Evolutionary conservation across 2,797 vertebrate genomes (phyloP), one percentile per base, ranked within the genome.

Genomic region (Anomalospiza imberbis): DNA sequence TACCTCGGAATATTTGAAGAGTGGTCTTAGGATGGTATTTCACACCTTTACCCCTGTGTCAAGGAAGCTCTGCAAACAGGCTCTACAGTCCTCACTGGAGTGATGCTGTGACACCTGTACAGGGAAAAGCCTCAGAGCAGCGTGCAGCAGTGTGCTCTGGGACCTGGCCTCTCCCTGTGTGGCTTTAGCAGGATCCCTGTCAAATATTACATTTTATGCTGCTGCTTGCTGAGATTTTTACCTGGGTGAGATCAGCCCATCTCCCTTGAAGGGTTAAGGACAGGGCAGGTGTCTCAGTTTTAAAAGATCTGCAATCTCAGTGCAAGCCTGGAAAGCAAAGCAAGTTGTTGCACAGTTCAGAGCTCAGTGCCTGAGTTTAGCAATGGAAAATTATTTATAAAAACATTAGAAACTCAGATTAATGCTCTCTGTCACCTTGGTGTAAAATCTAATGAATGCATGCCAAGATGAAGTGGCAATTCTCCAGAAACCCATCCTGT

Each of bases 41-140:
- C 50, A 22, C 17, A 57, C 28, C 32, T 13, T 71, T 20, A 20
- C 29, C 6, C 2, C 13, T 25, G 17, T 36, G 40, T 8, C 13
- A 13, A 40, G 70, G 47, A 29, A 50, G 16, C 9, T 5, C 20
- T 65, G 15, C 55, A 68, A 12, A 29, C 2, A 14, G 87, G 17
- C 58, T 73, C 1, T 6, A 6, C 45, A 53, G 50, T 55, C 55
- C 75, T n/a, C 22, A 0, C 12, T 18, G 51, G 55, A 24, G 38
- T 14, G 48, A 2, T 36, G 24, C 32, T 58, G 29, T 72, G 54
- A 1, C 5, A 5, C 11, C n/a, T 29, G 1, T 4, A 7, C 12
- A 45, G 86, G 55, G 45, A 70, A 73, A n/a, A 88, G 14, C 42
- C 34, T 44, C 61, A 31, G 36, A 62, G 60, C 66, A 44, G 6